Evolutionary conservation across 2,888 invertebrate species (phyloP).

Genomic region (Salticus scenicus): DNA sequence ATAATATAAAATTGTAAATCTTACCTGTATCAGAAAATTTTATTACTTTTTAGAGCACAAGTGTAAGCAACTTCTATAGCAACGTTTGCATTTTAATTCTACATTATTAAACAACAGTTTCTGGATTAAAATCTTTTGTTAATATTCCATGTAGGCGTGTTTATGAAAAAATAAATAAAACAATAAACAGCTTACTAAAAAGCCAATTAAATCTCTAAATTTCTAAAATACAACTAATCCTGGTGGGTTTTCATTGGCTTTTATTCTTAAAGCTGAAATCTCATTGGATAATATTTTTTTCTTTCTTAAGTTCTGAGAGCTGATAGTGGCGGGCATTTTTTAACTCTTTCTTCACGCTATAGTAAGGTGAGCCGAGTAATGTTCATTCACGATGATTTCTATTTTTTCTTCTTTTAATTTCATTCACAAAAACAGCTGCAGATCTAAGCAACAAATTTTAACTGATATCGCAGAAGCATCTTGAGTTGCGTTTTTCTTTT

Average conservation of each 20-base stretch:
- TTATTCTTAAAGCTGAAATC: background rate
- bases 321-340: conserved; percentile 29
- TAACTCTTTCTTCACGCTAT: conserved; percentile 35
- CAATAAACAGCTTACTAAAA: background rate
- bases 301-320: conserved; percentile 36
- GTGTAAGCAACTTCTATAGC: background rate
- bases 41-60: too few relatives aligned
- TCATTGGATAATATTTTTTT: conserved; percentile 18
- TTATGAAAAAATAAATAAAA: conserved; percentile 14
- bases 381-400: conserved; percentile 52
- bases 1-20: too few relatives aligned
- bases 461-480: conserved; percentile 49
- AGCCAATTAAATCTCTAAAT: conserved; percentile 42
- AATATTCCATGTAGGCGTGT: conserved; percentile 36
- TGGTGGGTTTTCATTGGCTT: conserved; percentile 22
- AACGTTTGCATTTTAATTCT: background rate
- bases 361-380: conserved; percentile 47
- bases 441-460: conserved; percentile 49
- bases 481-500: conserved; percentile 25
- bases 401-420: conserved; percentile 30
- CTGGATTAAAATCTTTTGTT: conserved; percentile 1
- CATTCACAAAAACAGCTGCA: conserved; percentile 64
- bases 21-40: too few relatives aligned
- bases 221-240: conserved; percentile 15
- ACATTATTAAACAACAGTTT: background rate